Evolutionary conservation across 2,797 vertebrate genomes (phyloP).

Genomic region (Protonibea diacanthus): DNA sequence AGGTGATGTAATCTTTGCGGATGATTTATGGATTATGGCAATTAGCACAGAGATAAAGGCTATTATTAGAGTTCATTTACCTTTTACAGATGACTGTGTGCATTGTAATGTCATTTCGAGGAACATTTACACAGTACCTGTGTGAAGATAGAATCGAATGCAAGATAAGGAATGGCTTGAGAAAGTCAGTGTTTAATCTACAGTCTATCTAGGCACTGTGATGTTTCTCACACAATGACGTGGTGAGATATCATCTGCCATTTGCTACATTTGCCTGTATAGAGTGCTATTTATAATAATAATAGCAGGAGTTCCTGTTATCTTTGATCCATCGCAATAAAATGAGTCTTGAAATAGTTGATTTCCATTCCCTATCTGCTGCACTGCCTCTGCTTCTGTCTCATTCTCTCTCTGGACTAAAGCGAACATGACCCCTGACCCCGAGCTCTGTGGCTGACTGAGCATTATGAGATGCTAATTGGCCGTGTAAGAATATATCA

Average conservation of each 20-base stretch:
- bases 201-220: conserved; percentile 34
- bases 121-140: conserved; percentile 56
- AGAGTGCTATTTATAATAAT: conserved; percentile 50
- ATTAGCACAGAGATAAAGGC: conserved; percentile 73
- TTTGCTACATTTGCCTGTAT: conserved; percentile 47
- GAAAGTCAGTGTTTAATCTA: conserved; percentile 52
- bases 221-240: conserved; percentile 31
- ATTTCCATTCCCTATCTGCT: conserved; percentile 8
- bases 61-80: conserved; percentile 72
- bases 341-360: conserved; percentile 44
- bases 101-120: conserved; percentile 38
- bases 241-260: conserved; percentile 58
- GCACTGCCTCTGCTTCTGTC: conserved; percentile 35
- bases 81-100: conserved; percentile 50
- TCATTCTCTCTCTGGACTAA: conserved; percentile 41
- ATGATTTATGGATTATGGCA: conserved; percentile 76
- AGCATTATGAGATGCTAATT: conserved; percentile 76
- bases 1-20: conserved; percentile 70
- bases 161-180: conserved; percentile 51
- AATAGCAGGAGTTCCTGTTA: conserved; percentile 33
- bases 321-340: conserved; percentile 37
- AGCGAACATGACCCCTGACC: conserved; percentile 65
- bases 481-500: conserved; percentile 73
- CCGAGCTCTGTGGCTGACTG: conserved; percentile 70
- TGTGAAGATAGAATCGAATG: conserved; percentile 42